A percentile compares a stretch with the other conserved stretches of the same genome.
These are phyloP conservation scores for Psittacara wagleri DNA, from an alignment of 2,113 vertebrate genomes.

Conservation along the genomic window DNA sequence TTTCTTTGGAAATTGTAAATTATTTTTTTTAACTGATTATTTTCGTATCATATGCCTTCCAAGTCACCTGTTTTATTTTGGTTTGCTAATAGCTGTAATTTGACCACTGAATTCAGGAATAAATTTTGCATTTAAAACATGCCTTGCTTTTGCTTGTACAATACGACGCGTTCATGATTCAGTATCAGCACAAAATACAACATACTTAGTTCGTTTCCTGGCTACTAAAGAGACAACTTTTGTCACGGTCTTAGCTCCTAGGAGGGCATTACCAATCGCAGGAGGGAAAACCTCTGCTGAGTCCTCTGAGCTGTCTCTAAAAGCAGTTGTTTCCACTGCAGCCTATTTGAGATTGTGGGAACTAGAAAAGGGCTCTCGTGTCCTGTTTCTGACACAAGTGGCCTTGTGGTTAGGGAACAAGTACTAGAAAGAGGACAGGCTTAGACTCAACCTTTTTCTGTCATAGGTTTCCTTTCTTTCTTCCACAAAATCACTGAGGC, in stretches of 20 bases:
- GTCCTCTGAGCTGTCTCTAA: neutral
- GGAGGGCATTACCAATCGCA: neutral
- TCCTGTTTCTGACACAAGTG: neutral
- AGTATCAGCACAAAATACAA: neutral
- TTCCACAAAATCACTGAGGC: neutral
- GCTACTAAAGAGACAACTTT: neutral
- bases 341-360: neutral
- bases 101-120: neutral
- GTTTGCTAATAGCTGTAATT: neutral
- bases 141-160: neutral
- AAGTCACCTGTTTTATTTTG: conserved; percentile 13
- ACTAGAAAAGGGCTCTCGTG: neutral
- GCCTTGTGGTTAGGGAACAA: neutral
- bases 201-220: neutral
- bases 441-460: neutral
- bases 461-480: neutral
- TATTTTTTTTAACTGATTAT: neutral
- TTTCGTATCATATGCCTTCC: neutral
- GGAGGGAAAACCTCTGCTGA: neutral
- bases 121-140: conserved; percentile 62
- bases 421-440: neutral
- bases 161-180: neutral
- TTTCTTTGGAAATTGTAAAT: neutral
- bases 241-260: neutral
- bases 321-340: neutral